A percentile compares a stretch with the other conserved stretches of the same genome.
These are phyloP conservation scores for Gibbula magus DNA, from an alignment of 2,888 invertebrate species.

Conservation along the genomic window DNA sequence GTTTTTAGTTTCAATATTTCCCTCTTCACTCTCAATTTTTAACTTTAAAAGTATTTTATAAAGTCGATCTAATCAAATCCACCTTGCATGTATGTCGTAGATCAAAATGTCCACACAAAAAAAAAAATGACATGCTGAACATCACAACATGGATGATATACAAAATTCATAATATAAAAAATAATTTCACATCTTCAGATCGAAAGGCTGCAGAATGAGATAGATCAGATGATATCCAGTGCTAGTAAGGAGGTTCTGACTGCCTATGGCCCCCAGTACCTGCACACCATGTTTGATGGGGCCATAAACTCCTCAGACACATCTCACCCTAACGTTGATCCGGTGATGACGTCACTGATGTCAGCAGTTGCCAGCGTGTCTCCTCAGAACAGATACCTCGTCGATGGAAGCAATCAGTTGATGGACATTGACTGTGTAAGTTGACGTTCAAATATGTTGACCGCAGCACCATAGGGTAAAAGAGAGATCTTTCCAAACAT, in stretches of 20 bases:
- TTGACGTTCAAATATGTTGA: neutral
- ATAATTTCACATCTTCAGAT: conserved; percentile 22
- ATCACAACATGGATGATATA: too few relatives aligned
- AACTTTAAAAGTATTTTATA: too few relatives aligned
- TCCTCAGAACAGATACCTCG: conserved; percentile 50
- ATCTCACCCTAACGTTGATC: conserved; percentile 1
- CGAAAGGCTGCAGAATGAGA: conserved; percentile 40
- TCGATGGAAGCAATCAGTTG: conserved; percentile 48
- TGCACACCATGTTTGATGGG: conserved; percentile 25
- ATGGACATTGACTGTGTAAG: conserved; percentile 22
- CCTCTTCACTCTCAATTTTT: too few relatives aligned
- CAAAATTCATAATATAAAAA: too few relatives aligned
- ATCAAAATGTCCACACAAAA: too few relatives aligned
- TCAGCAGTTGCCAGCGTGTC: conserved; percentile 45
- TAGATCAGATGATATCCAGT: conserved; percentile 46
- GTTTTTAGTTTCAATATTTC: too few relatives aligned
- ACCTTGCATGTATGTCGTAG: too few relatives aligned
- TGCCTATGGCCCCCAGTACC: conserved; percentile 51
- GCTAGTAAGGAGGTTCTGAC: conserved; percentile 45
- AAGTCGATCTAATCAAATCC: too few relatives aligned
- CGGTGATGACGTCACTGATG: neutral
- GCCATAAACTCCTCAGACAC: conserved; percentile 6
- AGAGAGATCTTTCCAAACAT: too few relatives aligned
- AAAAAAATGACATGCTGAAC: too few relatives aligned
- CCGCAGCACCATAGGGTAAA: too few relatives aligned